Evolutionary conservation across 2,797 vertebrate genomes (phyloP), one percentile per base, ranked within the genome.

Genomic region (Rhabdophis nuchalis): DNA sequence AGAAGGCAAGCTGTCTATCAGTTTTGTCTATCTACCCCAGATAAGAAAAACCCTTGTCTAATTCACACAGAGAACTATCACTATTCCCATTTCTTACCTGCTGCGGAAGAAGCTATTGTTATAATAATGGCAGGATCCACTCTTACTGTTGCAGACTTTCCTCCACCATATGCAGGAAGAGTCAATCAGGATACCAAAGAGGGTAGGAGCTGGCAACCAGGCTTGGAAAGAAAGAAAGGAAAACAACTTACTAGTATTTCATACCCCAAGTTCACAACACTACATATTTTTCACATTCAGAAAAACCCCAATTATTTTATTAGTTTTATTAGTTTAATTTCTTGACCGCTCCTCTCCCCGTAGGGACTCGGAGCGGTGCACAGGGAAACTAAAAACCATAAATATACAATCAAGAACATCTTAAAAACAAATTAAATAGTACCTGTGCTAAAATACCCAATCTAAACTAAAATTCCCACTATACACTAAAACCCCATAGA

Each of bases 111-210:
- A 91, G 54, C 98, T 95, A 3, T 98, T 99, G 98, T 99, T 97
- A 92, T 99, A 99, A 98, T 99, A 99, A 96, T 95, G 95, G 0
- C 99, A 99, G 94, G 97, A 97, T 93, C 97, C 98, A 64, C 97
- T 98, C 64, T 92, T 97, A 93, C 95, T 98, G 90, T 94, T 97
- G 91, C 98, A 99, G 60, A 97, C 93, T 0, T 1, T 93, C 93
- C 93, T 98, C 99, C 99, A 99, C 97, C 97, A 96, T 96, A 99
- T 97, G 93, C 99, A 99, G 13, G 99, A 98, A 2, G 98, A 97
- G 93, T 99, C 99, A 0, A 99, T 99, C 96, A 98, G 97, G 58
- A 97, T 97, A 91, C 99, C 99, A 0, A 99, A 99, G 64, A 99
- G 91, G 77, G 98, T 98, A 0, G 99, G 99, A 46, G 98, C 98